Base-by-base conservation (phyloP, 1,140 invertebrate genomes). In the Drosophila leontia region DNA sequence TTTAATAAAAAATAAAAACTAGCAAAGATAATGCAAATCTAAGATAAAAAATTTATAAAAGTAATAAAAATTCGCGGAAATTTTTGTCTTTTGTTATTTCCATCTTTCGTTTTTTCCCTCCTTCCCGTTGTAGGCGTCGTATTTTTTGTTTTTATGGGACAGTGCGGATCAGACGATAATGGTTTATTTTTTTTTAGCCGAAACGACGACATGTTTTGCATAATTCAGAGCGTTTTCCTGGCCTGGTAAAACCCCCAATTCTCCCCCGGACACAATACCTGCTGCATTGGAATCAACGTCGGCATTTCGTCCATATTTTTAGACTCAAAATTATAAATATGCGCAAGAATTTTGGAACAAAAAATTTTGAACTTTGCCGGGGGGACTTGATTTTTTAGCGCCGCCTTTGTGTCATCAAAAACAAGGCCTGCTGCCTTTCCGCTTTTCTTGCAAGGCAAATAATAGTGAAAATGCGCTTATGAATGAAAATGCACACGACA, bases 401-500 rank as follows among this genome's bases (percentile, higher is more conserved):
- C 51, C 34, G 12, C 51, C 29, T 50, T 8, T 56, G 41, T 59
- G 41, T 51, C 45, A 48, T 37, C 26, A 62, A 70, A 78, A 5
- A 19, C 72, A 56, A 63, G 42, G 83, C 60, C 63, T 76, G 35
- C 78, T 67, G 41, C 26, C 4, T 44, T 48, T 48, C 26, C 41
- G 42, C 48, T 59, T 51, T 39, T 56, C 51, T 57, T 55, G 39
- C 53, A 39, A 69, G 53, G 35, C 53, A 56, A 56, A 26, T 23
- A 63, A 74, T 81, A 70, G 67, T 69, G 60, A 53, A 79, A 79
- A 69, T 90, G 75, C 71, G 82, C 81, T 85, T 90, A 90, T 90
- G 85, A 90, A 90, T 90, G 85, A 90, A 88, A 91, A 77, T 76
- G 75, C 85, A 75, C 26, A 47, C 34, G 59, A 44, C 29, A 42